Base-by-base conservation (phyloP, 1,140 invertebrate species). In the Prorops nasuta region DNA sequence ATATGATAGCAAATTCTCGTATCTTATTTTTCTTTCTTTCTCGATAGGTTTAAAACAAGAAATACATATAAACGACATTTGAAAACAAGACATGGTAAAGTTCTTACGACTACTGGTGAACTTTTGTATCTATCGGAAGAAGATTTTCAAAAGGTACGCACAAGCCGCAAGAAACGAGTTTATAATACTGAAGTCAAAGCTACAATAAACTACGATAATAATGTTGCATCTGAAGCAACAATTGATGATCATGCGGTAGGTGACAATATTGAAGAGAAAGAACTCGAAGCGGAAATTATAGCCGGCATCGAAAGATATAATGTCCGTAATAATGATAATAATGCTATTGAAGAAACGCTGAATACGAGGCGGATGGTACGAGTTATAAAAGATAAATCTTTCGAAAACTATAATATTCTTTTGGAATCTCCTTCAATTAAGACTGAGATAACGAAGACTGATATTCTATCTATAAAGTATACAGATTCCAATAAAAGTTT, bases 51-150 rank as follows among this genome's bases (percentile, higher is more conserved):
- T 57, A 85, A 85, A 71, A 85, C 84, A 0, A 69, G 83, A 16
- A 86, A 85, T 50, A 85, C 84, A 8, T 86, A 84, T 63, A 85
- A 85, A 63, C 74, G 84, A 16, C 84, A 86, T 60, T 60, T 85
- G 42, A 82, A 79, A 56, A 80, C 80, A 17, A 67, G 83, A 8
- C 84, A 86, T 56, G 81, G 82, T 4, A 84, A 85, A 71, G 77
- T 84, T 12, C 58, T 85, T 12, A 81, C 79, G 2, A 83, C 82
- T 22, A 77, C 77, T 3, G 78, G 78, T 44, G 82, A 82, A 43
- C 73, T 84, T 3, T 63, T 80, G n/a, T 66, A 74, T 49, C 67
- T 84, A 7, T 77, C 80, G 1, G 73, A 79, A 18, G 81, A 84
- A 58, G 81, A 84, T 47, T 82, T 82, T 64, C 69, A 76, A 42